A percentile compares a stretch with the other conserved stretches of the same genome.
phyloP scores from a whole-genome alignment of 2,797 vertebrate species.

The Parotocinclus haroldoi region DNA sequence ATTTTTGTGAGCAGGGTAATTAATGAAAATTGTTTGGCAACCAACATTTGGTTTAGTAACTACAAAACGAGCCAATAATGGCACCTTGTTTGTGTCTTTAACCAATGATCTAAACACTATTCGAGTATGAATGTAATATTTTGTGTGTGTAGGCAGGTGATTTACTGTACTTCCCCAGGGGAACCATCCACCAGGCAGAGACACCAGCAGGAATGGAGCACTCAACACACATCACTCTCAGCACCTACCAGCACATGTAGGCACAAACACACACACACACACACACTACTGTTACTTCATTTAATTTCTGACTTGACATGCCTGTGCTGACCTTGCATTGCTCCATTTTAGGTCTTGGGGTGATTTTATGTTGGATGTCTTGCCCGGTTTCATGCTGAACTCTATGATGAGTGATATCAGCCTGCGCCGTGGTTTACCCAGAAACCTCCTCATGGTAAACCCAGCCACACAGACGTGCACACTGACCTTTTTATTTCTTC shows the following conservation, averaged over 20 bases:
- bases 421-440: conserved; percentile 76
- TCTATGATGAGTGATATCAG: conserved; percentile 67
- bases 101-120: too few species aligned
- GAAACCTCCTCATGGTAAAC: conserved; percentile 78
- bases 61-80: too few species aligned
- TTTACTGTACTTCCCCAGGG: conserved; percentile 88
- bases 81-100: too few species aligned
- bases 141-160: conserved; percentile 79
- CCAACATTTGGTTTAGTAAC: too few species aligned
- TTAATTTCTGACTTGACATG: too few species aligned
- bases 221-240: conserved; percentile 89
- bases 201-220: conserved; percentile 74
- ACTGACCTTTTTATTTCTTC: neutral
- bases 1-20: too few species aligned
- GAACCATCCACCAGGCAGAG: conserved; percentile 88
- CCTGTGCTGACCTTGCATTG: neutral
- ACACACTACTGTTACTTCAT: too few species aligned
- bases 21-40: too few species aligned
- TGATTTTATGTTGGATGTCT: conserved; percentile 80
- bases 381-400: conserved; percentile 79
- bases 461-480: neutral
- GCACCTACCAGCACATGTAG: conserved; percentile 90
- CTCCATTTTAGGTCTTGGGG: conserved; percentile 85
- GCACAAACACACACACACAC: conserved; percentile 6
- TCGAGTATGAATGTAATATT: too few species aligned